A percentile compares a stretch with the other conserved stretches of the same genome.
Conservation (phyloP, 2,888 invertebrate genomes). For the Esperia sulphurella region DNA sequence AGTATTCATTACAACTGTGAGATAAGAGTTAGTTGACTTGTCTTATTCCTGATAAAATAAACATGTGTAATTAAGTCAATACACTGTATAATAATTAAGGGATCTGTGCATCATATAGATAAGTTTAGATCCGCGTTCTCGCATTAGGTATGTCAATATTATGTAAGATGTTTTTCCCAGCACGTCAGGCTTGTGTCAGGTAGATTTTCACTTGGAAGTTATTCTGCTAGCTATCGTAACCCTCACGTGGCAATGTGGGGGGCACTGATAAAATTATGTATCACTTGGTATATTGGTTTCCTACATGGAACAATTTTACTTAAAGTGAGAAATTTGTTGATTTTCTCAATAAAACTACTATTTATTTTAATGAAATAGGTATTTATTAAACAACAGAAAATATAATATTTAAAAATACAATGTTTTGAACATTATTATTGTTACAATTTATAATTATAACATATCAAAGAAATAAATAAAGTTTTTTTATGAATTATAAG, state of each 20-base stretch:
- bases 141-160: not conserved
- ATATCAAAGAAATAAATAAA: not conserved
- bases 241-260: no score
- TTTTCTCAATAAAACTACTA: no score
- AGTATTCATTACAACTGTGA: constrained; percentile 3
- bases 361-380: no score
- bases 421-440: not conserved
- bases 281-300: no score
- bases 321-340: no score
- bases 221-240: no score
- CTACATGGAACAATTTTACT: no score
- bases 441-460: not conserved
- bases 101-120: not conserved
- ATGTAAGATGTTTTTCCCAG: no score
- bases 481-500: no score
- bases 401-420: not conserved
- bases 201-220: no score
- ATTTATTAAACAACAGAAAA: not conserved
- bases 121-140: not conserved
- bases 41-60: not conserved
- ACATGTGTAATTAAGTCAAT: not conserved
- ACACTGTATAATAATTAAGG: not conserved
- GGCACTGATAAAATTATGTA: no score
- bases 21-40: constrained; percentile 21
- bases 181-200: no score